Conservation (phyloP, 2,888 invertebrate genomes). For the Melieria omissa region DNA sequence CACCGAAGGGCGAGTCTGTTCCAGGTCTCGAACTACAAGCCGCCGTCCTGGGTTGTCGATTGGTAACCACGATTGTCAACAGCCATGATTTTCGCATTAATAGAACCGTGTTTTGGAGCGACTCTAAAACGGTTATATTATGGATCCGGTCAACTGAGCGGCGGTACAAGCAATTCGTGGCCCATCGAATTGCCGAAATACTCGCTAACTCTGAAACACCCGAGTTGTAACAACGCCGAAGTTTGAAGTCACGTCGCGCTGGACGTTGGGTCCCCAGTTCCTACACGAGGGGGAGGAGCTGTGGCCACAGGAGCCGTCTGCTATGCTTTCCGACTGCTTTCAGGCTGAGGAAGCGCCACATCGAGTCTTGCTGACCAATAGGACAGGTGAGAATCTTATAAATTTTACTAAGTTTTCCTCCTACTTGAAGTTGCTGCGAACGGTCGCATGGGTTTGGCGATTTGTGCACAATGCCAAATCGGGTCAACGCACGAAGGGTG, state of each 20-base stretch:
- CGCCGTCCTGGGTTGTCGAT: constrained; percentile 33
- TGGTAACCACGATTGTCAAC: constrained; percentile 15
- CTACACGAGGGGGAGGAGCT: background rate
- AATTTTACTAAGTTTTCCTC: constrained; percentile 2
- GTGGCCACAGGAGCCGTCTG: background rate
- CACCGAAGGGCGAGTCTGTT: constrained; percentile 32
- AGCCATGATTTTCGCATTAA: constrained; percentile 16
- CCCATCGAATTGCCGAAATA: constrained; percentile 44
- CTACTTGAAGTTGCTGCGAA: constrained; percentile 44
- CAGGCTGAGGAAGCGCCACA: background rate
- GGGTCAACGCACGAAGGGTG: too few species aligned
- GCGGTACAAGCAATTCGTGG: constrained; percentile 32
- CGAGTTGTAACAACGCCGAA: constrained; percentile 14
- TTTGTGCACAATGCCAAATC: too few species aligned
- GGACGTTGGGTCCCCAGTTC: constrained; percentile 25
- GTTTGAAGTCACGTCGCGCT: constrained; percentile 5
- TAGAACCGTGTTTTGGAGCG: constrained; percentile 26
- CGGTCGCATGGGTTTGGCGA: too few species aligned
- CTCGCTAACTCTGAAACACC: constrained; percentile 37
- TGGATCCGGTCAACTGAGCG: constrained; percentile 29
- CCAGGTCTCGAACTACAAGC: constrained; percentile 40
- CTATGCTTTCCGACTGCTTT: background rate
- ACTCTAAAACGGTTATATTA: constrained; percentile 26
- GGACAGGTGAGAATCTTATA: background rate
- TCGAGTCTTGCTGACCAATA: background rate